Base-by-base conservation (phyloP, 2,888 invertebrate genomes). In the Caradrina kadenii region DNA sequence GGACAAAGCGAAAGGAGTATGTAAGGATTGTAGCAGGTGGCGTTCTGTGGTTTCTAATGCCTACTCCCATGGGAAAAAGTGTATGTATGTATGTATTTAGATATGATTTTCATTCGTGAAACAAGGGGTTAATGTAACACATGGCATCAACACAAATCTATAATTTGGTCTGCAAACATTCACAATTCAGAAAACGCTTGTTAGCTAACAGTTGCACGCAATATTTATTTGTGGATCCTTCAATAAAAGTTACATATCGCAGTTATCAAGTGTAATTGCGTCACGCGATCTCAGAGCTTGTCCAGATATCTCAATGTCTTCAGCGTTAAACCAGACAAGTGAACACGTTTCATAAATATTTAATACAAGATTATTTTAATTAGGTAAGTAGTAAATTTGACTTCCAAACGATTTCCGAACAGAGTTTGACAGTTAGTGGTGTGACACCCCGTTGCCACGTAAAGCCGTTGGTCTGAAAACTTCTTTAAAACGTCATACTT, bases 211-310 rank as follows among this genome's bases (percentile, higher is more conserved):
- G 17, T 65, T 17, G n/a, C 22, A 26, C 39, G 42, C 39, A 64
- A 50, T n/a, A 49, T 80, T 69, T 76, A 65, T 77, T 80, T 69
- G 42, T 69, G 19, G 19, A 54, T 45, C 56, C 53, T 74, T 69
- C 63, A 76, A 55, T 53, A 42, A 31, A 21, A 55, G 54, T 62
- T 55, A 76, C 61, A 64, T 15, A 54, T 35, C 50, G 62, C 81
- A 76, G 58, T 76, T 54, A 76, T 76, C 61, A 53, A 52, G 53
- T 21, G 39, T 54, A 54, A 64, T 69, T 64, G 59, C 76, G 76
- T 77, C 81, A 76, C 54, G 64, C 17, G 19, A 22, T 31, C 31
- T 53, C 21, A 64, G 76, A 77, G 61, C 13, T 69, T 35, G 11
- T 64, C 61, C 77, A 77, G 76, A 69, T 53, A 52, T 63, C 13